Base-by-base conservation (phyloP, 1,140 invertebrate species). In the Macrobrachium rosenbergii region DNA sequence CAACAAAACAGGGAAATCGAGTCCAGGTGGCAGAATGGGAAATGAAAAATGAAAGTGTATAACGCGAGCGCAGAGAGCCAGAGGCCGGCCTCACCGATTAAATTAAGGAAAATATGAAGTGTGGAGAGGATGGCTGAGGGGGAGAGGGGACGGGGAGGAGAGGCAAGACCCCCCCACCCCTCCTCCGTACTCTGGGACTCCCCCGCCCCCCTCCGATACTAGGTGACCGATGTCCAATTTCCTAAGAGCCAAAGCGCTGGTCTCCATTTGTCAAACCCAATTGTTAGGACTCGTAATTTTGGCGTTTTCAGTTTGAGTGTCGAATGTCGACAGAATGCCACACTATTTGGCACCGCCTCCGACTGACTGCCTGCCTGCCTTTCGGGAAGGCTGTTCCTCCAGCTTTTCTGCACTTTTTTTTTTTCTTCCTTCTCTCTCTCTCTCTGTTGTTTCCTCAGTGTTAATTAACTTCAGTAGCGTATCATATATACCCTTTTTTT, bases 21-120 rank as follows among this genome's bases (percentile, higher is more conserved):
- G 67, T 37, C 21, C 67, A 14, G 23, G 69, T 28, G 23, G n/a
- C 37, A 14, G 23, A 72, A 72, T 72, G 21, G 23, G 69, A 23
- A 37, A 43, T 43, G 69, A 43, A 16, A 23, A 43, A 72, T 23
- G 23, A 72, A 72, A 63, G 82, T 23, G 75, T 52, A 23, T 11
- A 60, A 45, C n/a, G 16, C 8, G 45, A 28, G 58, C 52, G 21
- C 8, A 62, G n/a, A n/a, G 52, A 21, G 52, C 45, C 28, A 52
- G 76, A 58, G 28, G 16, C 10, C 2, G 82, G n/a, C 8, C 52
- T 23, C 28, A 81, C 16, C 79, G 82, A 84, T 84, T 84, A 78
- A 84, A 84, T 84, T 84, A 84, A 84, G 82, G 82, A 52, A 84
- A 84, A 84, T 64, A 84, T 77, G 75, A 73, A 77, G 82, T 52